Base-by-base conservation (phyloP, 2,113 vertebrate species). In the Equus przewalskii region DNA sequence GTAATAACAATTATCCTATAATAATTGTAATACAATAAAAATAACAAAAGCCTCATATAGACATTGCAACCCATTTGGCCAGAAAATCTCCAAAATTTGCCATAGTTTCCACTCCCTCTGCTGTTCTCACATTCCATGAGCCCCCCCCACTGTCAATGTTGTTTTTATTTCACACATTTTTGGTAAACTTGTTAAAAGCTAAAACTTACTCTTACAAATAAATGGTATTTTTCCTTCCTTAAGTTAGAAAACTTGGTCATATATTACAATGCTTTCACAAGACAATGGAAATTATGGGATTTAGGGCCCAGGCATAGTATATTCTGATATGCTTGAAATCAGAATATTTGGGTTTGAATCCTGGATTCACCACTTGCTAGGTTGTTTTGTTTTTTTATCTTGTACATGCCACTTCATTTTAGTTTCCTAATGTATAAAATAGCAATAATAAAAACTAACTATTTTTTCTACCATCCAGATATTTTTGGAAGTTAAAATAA, bases 81-180 rank as follows among this genome's bases (percentile, higher is more conserved):
- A 65, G 26, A 75, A 62, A 60, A 82, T 56, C 4, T 22, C 46
- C 58, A 28, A 26, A 72, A 51, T 54, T 65, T 65, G 76, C 49
- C 15, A 1, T 14, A 7, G 7, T 30, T 67, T 22, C 28, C 24
- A 60, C 4, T 36, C 10, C 67, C 79, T 28, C 44, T 69, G 8
- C 28, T 21, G 0, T 46, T 62, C 22, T 46, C 13, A 44, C 8
- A 19, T 1, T 5, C 26, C 3, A 2, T 9, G 3, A 3, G 11
- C 2, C 16, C 8, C 36, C 36, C 3, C 10, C 9, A 4, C 1
- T 3, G 9, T n/a, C 58, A 64, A 0, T 22, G 7, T 15, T 62
- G 11, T 41, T 62, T 83, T 73, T 62, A 62, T 79, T 91, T 97
- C 67, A 44, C 8, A 19, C 9, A 30, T 67, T 93, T 49, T 92